Evolutionary conservation across 35 echinoderm and acorn worm species (phyloP), one percentile per base, ranked within the genome.

Genomic region (Stichopus chloronotus): DNA sequence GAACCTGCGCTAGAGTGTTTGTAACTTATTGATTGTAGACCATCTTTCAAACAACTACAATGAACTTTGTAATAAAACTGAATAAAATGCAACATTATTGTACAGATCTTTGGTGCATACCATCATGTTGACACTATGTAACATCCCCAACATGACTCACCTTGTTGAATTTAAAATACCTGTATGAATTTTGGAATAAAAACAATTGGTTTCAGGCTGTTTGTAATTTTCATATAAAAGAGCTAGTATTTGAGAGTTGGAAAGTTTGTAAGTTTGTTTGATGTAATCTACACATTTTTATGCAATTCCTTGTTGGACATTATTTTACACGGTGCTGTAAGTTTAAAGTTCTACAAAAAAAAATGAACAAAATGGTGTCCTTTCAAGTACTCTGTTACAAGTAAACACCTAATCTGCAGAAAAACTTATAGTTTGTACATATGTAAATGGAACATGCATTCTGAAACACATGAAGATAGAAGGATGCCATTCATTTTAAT

Each of bases 151-250:
- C 65, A 71, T 71, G 65, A n/a, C 65, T 71, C 65, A 71, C 65
- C 65, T 71, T 71, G 65, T 4, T 13, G 4, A 71, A 71, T n/a
- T 71, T 71, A n/a, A n/a, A 71, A 43, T 43, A n/a, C n/a, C 30
- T 43, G 30, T 43, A 43, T 43, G 30, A 13, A 71, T 71, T 71
- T 71, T 71, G n/a, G 11, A 71, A 71, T 71, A 71, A 4, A 71
- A 71, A 71, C n/a, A 71, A n/a, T 71, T 71, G 65, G 65, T 71
- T 71, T 71, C 65, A 71, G 65, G 65, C 65, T 71, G 65, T 71
- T 13, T 71, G 4, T 71, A 71, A 71, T 71, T 71, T 71, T 71
- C 65, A 71, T n/a, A 71, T 71, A 2, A 71, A 71, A 4, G n/a
- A n/a, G n/a, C n/a, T n/a, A n/a, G 65, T n/a, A 11, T 11, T 71